Evolutionary conservation across 2,888 invertebrate species (phyloP), one percentile per base, ranked within the genome.

Genomic region (Metallyticus violacea): DNA sequence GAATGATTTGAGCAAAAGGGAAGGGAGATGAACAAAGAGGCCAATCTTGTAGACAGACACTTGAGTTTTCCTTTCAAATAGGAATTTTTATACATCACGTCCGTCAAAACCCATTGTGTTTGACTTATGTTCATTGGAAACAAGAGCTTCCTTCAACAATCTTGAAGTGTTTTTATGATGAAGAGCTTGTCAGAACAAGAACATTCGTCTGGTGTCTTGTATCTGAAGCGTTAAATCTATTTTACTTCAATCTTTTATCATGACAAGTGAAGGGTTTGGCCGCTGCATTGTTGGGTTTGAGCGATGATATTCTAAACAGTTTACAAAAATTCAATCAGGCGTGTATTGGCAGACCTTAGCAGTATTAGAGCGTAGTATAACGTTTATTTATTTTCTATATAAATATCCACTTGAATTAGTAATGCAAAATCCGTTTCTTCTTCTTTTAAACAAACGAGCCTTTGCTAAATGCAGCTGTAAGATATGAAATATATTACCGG

Each of bases 21-120:
- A 77, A 27, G 77, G 40, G 40, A 62, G 40, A 62, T 62, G 40
- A 62, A 62, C 40, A 62, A 62, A 62, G 40, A 9, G 22, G 40
- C 28, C 22, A 79, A 77, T 83, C 83, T 83, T 83, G 76, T 77
- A 83, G 83, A 77, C 83, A 83, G 83, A 62, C 83, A 25, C 83
- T 77, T 83, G 76, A 83, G 26, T 27, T 76, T 26, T 77, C 25
- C 77, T 83, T 81, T 81, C 81, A 81, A 30, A 81, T 29, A 62
- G 26, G 62, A 81, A 62, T 83, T 81, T 81, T 81, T 30, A 29
- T 81, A 30, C 81, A 30, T 30, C 62, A 77, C n/a, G 77, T 83
- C 83, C 77, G 83, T 83, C 83, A 83, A 62, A 62, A 62, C 1
- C 40, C 40, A 62, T 62, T 62, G 40, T 62, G 40, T 62, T 62